Evolutionary conservation across 2,888 invertebrate species (phyloP), one percentile per base, ranked within the genome.

Genomic region (Leucania comma): DNA sequence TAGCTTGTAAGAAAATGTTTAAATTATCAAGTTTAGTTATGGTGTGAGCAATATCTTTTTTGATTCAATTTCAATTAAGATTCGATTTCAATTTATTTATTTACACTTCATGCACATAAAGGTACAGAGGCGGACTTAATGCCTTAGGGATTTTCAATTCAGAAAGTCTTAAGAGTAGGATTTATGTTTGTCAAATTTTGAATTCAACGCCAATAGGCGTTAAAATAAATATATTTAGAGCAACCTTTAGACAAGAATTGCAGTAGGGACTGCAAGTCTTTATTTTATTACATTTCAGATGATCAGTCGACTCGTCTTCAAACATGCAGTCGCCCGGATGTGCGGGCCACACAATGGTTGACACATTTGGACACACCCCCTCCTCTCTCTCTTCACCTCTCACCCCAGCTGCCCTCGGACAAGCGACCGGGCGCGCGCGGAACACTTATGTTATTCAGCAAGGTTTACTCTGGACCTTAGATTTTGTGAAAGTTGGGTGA

Each of bases 381-480:
- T 12, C n/a, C 12, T 46, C 56, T 17, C 26, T 20, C 22, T 26
- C 42, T 50, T 22, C 14, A 22, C 51, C 51, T 42, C 26, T 10
- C 22, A n/a, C 51, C 26, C 42, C 57, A 51, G 8, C 32, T 24
- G 54, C 20, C 26, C 29, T 22, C 22, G 57, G 57, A 69, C 63
- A 17, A 59, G 51, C 48, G 46, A 54, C 53, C 54, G 46, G 50
- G 56, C 51, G 50, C 46, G 53, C 22, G 62, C 14, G 58, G 61
- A 58, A 62, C 70, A 68, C 64, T 79, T 78, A 29, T 61, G 66
- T 63, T 79, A 78, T 78, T 75, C 65, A 70, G 68, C 68, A 68
- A 75, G 59, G 70, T 80, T 79, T 57, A 63, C 63, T 63, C 42
- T 48, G 5, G 3, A 50, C 3, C 46, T 66, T 63, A 50, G 75